A percentile compares a stretch with the other conserved stretches of the same genome.
Evolutionary conservation across 2,888 invertebrate species (phyloP).

Genomic region (Noctua pronuba): DNA sequence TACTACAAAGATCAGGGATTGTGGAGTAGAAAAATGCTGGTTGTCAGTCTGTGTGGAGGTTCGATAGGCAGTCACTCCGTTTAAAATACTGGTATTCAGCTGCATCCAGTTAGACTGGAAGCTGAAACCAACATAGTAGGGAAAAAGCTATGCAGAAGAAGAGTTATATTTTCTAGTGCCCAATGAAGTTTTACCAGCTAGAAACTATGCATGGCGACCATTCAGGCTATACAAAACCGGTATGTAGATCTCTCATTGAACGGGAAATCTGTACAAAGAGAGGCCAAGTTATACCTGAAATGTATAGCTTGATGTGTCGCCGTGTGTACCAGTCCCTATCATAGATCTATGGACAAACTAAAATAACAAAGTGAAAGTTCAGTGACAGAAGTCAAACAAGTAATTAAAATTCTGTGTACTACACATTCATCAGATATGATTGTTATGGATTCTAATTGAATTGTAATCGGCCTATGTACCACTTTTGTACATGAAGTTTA

Average conservation of each 20-base stretch:
- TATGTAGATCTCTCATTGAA: too few relatives aligned
- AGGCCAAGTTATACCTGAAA: too few relatives aligned
- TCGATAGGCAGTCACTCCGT: neutral
- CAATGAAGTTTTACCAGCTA: too few relatives aligned
- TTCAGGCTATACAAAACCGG: too few relatives aligned
- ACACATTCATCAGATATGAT: constrained; percentile 8
- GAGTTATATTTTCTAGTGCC: neutral
- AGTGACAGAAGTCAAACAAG: constrained; percentile 1
- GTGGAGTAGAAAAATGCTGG: neutral
- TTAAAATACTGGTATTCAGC: neutral
- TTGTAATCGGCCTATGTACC: too few relatives aligned
- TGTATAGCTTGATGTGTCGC: too few relatives aligned
- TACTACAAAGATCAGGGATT: neutral
- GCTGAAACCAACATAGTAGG: too few relatives aligned
- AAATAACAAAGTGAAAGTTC: constrained; percentile 12
- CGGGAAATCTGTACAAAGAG: too few relatives aligned
- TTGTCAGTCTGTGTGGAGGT: neutral
- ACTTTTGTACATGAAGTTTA: too few relatives aligned
- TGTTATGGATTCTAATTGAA: constrained; percentile 5
- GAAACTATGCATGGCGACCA: neutral
- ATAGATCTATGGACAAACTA: constrained; percentile 3
- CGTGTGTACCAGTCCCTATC: neutral
- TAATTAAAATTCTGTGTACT: constrained; percentile 29
- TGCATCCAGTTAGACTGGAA: neutral
- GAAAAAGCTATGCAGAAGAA: neutral